Percentiles rank a stretch among this genome's conserved stretches.
Evolutionary conservation across 2,888 invertebrate genomes (phyloP).

Genomic region (Allacma fusca): DNA sequence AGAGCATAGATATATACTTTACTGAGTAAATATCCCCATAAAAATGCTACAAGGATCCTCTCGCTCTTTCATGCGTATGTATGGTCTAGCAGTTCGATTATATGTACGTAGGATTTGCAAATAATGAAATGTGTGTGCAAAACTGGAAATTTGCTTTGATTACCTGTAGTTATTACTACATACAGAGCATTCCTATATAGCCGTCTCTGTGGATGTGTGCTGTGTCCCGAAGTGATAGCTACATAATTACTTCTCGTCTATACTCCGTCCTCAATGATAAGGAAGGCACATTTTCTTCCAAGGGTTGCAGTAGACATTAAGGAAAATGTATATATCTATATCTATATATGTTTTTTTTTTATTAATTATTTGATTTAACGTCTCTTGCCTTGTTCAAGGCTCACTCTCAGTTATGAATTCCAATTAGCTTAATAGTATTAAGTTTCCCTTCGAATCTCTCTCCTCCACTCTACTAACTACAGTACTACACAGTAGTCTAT

Average conservation of each 20-base stretch:
- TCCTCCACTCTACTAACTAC: no score
- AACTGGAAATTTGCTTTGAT: conserved; percentile 7
- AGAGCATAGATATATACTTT: no score
- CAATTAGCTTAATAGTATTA: neutral
- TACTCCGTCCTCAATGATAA: neutral
- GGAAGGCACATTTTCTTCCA: neutral
- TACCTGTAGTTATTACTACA: neutral
- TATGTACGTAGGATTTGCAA: no score
- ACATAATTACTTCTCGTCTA: neutral
- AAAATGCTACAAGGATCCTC: conserved; percentile 4
- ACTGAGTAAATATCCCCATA: no score
- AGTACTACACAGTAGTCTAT: no score
- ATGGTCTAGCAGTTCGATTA: neutral
- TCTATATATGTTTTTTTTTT: no score
- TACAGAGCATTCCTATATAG: neutral
- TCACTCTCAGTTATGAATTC: neutral
- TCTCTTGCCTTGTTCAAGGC: neutral
- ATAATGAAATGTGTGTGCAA: conserved; percentile 1
- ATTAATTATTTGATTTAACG: neutral
- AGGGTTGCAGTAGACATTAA: neutral
- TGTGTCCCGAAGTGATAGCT: neutral
- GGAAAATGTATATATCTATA: neutral
- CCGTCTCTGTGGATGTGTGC: neutral
- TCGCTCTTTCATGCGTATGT: no score
- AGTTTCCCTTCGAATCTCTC: conserved; percentile 2